Evolutionary conservation across 2,888 invertebrate species (phyloP).

Genomic region (Mantis religiosa): DNA sequence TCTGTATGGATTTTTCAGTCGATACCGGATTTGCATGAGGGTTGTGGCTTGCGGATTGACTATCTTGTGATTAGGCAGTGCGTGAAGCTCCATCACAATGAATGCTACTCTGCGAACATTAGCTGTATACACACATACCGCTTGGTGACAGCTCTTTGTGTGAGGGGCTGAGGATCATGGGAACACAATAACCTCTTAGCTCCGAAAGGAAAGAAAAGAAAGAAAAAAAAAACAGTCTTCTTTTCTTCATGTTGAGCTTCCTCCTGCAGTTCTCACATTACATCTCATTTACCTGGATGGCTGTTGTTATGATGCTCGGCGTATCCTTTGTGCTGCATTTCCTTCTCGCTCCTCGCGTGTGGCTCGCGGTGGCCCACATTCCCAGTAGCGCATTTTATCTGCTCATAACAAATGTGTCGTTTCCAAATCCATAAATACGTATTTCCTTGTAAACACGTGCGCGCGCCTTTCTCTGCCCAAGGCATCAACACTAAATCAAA

Average conservation of each 20-base stretch:
- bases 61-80: constrained; percentile 1
- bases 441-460: too few species aligned
- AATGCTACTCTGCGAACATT: neutral
- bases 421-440: too few species aligned
- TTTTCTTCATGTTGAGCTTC: neutral
- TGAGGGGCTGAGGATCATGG: constrained; percentile 15
- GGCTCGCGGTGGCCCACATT: neutral
- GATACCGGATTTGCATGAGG: too few species aligned
- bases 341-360: neutral
- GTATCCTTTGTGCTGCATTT: neutral
- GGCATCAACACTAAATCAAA: too few species aligned
- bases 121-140: constrained; percentile 9
- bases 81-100: neutral
- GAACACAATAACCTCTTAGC: constrained; percentile 29
- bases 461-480: too few species aligned
- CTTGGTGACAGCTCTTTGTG: constrained; percentile 16
- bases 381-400: neutral
- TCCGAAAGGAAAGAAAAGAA: neutral
- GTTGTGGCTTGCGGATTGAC: neutral
- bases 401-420: too few species aligned
- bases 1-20: too few species aligned
- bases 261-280: constrained; percentile 12
- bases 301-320: neutral
- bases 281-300: constrained; percentile 19
- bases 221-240: constrained; percentile 1